Base-by-base conservation (phyloP, 2,797 vertebrate species). In the Siniperca obscura region DNA sequence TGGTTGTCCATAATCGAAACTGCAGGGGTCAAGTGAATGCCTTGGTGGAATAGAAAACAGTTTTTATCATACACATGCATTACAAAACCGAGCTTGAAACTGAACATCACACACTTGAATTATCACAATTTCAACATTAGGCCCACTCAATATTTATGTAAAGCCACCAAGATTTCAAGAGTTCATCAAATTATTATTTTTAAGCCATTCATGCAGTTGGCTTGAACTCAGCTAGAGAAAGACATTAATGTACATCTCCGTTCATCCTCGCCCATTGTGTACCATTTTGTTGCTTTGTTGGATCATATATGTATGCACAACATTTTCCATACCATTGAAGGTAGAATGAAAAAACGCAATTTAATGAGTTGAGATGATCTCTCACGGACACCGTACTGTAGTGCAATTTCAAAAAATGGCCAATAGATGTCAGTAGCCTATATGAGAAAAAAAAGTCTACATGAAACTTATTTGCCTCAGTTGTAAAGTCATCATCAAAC, bases 341-440 rank as follows among this genome's bases (percentile, higher is more conserved):
- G 79, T 73, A 80, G 13, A 81, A 74, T 1, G 0, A 48, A 61
- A 57, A 86, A 86, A 36, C 14, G 34, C 73, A 21, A 70, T 59
- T 22, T 2, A 17, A 16, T 7, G 3, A 7, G 0, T 34, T 11
- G 3, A 21, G 42, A 1, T 52, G 48, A 7, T 5, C 59, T 42
- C 30, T 71, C 42, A 2, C 25, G 70, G 79, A 84, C 75, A 30
- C 80, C 68, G 69, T 88, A 80, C 34, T 34, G 0, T 21, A 0
- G 1, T 77, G 85, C 2, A 27, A 34, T 65, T 13, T 19, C 3
- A 0, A 12, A 19, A 17, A 22, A 0, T n/a, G 11, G 14, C 57
- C 90, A 83, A 0, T 0, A 92, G 90, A 57, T 89, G 88, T 60
- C 89, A 81, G 81, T 55, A 30, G 30, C 30, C 30, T 30, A 87